Base-by-base conservation (phyloP, 2,888 invertebrate genomes). In the Diaperis boleti region DNA sequence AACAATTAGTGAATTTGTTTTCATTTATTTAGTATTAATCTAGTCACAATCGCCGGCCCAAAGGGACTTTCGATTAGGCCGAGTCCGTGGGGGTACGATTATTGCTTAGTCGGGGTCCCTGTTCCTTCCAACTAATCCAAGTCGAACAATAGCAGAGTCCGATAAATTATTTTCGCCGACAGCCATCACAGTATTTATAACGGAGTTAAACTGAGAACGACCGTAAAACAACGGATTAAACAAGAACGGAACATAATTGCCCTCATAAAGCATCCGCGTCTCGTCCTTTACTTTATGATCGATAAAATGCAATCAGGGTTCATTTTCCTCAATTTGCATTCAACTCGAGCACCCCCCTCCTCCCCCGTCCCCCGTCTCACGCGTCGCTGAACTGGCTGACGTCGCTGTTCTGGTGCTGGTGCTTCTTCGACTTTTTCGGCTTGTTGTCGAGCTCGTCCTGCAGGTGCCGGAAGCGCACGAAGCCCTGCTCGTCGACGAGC, bases 401-500 rank as follows among this genome's bases (percentile, higher is more conserved):
- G 59, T 79, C 79, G 62, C 66, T 70, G 57, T 74, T 68, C 50
- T 41, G 44, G 10, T n/a, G n/a, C n/a, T n/a, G n/a, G n/a, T 17
- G 35, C 29, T 59, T 59, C 29, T 59, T 63, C 8, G 35, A 20
- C 11, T 59, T 77, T 64, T 78, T 79, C 47, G 76, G 75, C 56
- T 77, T 74, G n/a, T n/a, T n/a, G 18, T 73, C 72, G 65, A 52
- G 44, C 11, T 75, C 73, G 42, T 75, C 76, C 41, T 74, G 73
- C 70, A 92, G 83, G 10, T 91, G 89, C 65, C 93, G 86, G 82
- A 95, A 94, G 70, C 95, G 85, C 8, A 95, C 90, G 80, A 95
- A 94, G 3, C 95, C 94, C 76, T 94, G 92, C 77, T 95, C 95
- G 64, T 93, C 92, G n/a, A 94, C 93, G 66, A 95, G 83, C 92